A percentile compares a stretch with the other conserved stretches of the same genome.
phyloP scores from a whole-genome alignment of 2,113 vertebrate species.

The Myocastor coypus region DNA sequence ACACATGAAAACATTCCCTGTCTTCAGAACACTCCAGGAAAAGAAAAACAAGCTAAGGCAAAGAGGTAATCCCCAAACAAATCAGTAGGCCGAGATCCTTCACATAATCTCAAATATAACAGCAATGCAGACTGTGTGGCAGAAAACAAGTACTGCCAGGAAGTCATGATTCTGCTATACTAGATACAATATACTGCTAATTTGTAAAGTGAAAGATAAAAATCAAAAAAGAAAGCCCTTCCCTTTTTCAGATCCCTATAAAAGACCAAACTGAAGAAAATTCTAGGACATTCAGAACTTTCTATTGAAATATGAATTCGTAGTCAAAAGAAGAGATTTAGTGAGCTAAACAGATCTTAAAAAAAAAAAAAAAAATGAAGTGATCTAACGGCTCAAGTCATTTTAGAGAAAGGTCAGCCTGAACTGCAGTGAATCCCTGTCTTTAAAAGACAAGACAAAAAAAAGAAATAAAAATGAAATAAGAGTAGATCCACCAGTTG shows the following conservation, averaged over 20 bases:
- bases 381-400: conserved; percentile 33
- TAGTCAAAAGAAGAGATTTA: not conserved
- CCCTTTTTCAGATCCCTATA: not conserved
- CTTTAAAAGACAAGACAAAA: not conserved
- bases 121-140: not conserved
- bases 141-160: not conserved
- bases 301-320: conserved; percentile 8
- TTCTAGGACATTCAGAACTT: not conserved
- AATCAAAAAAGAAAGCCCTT: not conserved
- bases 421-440: not conserved
- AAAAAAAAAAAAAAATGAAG: too few species aligned
- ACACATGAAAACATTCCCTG: not conserved
- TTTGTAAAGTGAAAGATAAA: not conserved
- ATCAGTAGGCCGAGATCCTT: not conserved
- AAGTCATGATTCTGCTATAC: not conserved
- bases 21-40: not conserved
- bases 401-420: not conserved
- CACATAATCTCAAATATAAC: not conserved
- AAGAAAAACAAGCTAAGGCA: not conserved
- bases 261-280: conserved; percentile 19
- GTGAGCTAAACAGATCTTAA: not conserved
- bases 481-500: not conserved
- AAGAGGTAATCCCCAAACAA: not conserved
- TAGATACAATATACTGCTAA: not conserved
- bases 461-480: not conserved